Conservation (phyloP, 2,113 vertebrate species). For the Vulpes lagopus region DNA sequence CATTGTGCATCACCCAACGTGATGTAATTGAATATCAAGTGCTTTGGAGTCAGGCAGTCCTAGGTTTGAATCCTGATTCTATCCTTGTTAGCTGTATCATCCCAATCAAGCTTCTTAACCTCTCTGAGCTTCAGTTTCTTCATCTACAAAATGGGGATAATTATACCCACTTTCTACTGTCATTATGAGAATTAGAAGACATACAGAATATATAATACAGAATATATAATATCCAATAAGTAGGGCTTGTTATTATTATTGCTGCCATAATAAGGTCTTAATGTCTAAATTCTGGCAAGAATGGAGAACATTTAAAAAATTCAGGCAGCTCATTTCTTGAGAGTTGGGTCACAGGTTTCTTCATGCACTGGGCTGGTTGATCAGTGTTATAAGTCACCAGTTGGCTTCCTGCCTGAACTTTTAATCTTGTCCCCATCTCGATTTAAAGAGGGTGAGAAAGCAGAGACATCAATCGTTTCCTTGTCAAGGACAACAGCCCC, state of each 20-base stretch:
- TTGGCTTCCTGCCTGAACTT: constrained; percentile 85
- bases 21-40: constrained; percentile 48
- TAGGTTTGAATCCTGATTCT: background rate
- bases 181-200: background rate
- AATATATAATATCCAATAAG: background rate
- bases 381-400: constrained; percentile 82
- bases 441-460: constrained; percentile 83
- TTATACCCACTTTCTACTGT: background rate
- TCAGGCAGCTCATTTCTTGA: constrained; percentile 73
- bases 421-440: constrained; percentile 83
- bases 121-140: constrained; percentile 34
- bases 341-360: constrained; percentile 75
- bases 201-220: background rate
- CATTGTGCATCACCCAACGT: background rate
- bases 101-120: background rate
- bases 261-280: constrained; percentile 37
- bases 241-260: background rate
- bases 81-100: background rate
- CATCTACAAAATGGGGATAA: background rate
- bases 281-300: constrained; percentile 53
- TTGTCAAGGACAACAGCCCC: constrained; percentile 80
- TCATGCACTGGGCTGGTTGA: constrained; percentile 67
- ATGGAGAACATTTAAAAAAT: constrained; percentile 61
- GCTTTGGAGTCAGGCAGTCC: background rate
- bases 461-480: constrained; percentile 83